Evolutionary conservation across 2,113 vertebrate species (phyloP), one percentile per base, ranked within the genome.

Genomic region (Andinoacara biseriatus): DNA sequence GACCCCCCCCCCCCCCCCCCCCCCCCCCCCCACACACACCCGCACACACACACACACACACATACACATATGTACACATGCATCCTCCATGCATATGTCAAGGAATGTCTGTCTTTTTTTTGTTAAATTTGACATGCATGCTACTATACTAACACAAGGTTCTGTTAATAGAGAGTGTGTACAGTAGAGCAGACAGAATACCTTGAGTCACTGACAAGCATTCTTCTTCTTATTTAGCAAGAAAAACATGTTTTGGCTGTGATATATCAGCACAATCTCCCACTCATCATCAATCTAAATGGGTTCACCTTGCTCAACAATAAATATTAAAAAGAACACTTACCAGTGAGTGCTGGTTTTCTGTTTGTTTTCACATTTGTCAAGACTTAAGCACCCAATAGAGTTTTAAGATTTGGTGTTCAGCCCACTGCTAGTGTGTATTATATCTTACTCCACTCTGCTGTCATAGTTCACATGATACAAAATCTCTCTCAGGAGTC

Each of bases 261-360:
- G 40, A 69, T 24, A 49, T 69, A 52, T 20, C 40, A 69, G 43
- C 65, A 5, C 43, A 2, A 69, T 69, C 10, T 20, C 18, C 24
- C 49, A 26, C 43, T 49, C 65, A 49, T 69, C 65, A 69, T 49
- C 43, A 54, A 26, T 31, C 26, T 52, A 72, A 72, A 72, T 13
- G 20, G 26, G 46, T 33, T 52, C 0, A 18, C 29, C 43, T 69
- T 69, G 65, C 65, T 43, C 24, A 69, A 26, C 24, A 69, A 69
- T 52, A 6, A 52, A 69, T 69, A 69, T 24, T 69, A 69, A 69
- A 69, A 69, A 29, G 65, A 69, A 69, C 29, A 52, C 43, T 69
- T 69, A 49, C 15, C 43, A 49, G 43, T 1, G 17, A 52, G 65
- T 69, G 40, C 0, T 0, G 3, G 9, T 14, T 72, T n/a, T 33